phyloP scores from a whole-genome alignment of 2,797 vertebrate genomes.

The Cuculus canorus region DNA sequence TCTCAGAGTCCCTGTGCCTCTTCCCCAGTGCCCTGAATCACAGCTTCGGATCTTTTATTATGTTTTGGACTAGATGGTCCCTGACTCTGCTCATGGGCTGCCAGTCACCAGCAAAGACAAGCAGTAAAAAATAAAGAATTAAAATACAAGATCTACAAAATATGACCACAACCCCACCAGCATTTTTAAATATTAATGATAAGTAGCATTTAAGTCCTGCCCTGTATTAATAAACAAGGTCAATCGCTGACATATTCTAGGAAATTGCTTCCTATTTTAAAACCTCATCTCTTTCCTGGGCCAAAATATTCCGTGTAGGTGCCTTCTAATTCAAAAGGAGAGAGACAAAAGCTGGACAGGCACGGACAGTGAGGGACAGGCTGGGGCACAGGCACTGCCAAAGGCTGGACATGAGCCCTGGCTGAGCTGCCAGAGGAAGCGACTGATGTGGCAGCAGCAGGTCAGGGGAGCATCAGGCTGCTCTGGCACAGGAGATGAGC shows the following conservation, averaged over 20 bases:
- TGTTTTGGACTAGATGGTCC: not conserved
- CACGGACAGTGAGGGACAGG: not conserved
- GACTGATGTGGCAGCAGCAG: not conserved
- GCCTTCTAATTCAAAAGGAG: not conserved
- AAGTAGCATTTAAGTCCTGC: not conserved
- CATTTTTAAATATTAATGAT: not conserved
- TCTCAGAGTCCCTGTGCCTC: not conserved
- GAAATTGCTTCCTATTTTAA: not conserved
- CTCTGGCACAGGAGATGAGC: not conserved
- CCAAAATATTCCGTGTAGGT: not conserved
- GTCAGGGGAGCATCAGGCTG: not conserved
- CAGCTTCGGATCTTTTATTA: not conserved
- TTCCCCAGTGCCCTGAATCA: not conserved
- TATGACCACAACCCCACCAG: not conserved
- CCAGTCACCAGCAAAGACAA: not conserved
- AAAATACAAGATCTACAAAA: not conserved
- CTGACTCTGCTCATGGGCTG: not conserved
- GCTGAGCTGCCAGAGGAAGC: rapidly evolving
- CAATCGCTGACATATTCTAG: not conserved
- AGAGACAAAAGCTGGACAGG: not conserved
- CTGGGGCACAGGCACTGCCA: not conserved
- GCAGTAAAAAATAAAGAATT: not conserved
- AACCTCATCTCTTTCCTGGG: not conserved
- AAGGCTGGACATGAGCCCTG: not conserved
- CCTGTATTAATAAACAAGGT: not conserved